Evolutionary conservation across 2,113 vertebrate species (phyloP).

Genomic region (Alouatta palliata): DNA sequence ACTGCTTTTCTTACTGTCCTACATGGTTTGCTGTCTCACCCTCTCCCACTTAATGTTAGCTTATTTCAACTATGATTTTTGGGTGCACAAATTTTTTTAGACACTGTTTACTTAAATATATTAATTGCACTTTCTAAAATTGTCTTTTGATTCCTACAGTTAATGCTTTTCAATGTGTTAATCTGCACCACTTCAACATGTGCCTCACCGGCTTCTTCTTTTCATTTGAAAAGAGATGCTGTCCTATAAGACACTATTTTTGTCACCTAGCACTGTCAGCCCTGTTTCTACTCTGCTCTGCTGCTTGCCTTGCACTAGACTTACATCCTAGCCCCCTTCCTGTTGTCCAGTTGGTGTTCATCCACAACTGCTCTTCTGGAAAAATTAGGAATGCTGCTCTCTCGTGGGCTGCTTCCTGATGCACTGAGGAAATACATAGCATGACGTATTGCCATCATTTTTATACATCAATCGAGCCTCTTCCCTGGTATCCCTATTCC

Average conservation of each 20-base stretch:
- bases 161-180: neutral
- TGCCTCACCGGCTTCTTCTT: neutral
- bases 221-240: neutral
- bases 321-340: neutral
- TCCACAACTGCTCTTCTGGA: neutral
- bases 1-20: neutral
- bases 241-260: neutral
- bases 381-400: too few relatives aligned
- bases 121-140: neutral
- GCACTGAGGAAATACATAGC: accelerated
- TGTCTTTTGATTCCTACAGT: neutral
- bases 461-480: too few relatives aligned
- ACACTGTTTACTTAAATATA: neutral
- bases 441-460: neutral
- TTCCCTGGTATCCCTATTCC: neutral
- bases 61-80: neutral
- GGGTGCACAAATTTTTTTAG: neutral
- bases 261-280: neutral
- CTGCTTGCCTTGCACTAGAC: accelerated
- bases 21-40: neutral
- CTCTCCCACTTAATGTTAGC: neutral
- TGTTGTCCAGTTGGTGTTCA: too few relatives aligned
- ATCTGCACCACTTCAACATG: neutral
- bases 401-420: neutral
- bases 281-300: accelerated